Evolutionary conservation across 2,888 invertebrate species (phyloP).

Genomic region (Calameuta pallipes): DNA sequence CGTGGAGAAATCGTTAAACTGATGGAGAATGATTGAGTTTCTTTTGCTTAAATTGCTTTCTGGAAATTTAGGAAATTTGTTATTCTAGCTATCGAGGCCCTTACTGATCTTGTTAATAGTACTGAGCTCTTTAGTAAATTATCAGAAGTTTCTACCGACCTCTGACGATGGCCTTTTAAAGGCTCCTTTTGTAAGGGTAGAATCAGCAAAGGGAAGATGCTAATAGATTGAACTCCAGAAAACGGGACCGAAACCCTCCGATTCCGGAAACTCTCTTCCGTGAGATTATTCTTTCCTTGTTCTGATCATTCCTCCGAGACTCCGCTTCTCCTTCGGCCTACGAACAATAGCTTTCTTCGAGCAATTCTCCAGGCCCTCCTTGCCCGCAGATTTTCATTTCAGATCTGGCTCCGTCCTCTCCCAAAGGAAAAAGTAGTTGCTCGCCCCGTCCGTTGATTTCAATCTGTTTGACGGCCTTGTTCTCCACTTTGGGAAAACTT

Average conservation of each 20-base stretch:
- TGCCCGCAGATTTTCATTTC: slow-evolving; percentile 55
- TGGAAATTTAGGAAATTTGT: too few species aligned
- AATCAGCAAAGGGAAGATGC: neutral
- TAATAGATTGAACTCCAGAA: slow-evolving; percentile 1
- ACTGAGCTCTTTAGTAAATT: too few species aligned
- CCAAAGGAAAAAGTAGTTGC: slow-evolving; percentile 24
- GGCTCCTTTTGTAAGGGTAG: too few species aligned
- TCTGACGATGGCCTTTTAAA: too few species aligned
- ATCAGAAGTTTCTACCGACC: too few species aligned
- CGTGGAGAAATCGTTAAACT: too few species aligned
- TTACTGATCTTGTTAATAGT: too few species aligned
- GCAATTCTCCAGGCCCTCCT: neutral
- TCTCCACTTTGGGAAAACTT: slow-evolving; percentile 25
- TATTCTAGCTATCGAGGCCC: too few species aligned
- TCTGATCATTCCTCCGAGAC: neutral
- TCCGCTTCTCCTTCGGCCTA: slow-evolving; percentile 11
- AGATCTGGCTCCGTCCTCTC: slow-evolving; percentile 45
- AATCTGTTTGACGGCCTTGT: slow-evolving; percentile 50
- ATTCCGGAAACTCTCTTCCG: neutral
- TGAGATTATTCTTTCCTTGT: slow-evolving; percentile 13
- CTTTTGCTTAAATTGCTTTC: too few species aligned
- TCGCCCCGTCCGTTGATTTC: slow-evolving; percentile 44
- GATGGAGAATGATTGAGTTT: too few species aligned
- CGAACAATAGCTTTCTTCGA: neutral
- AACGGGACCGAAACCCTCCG: neutral